Percentiles rank a stretch among this genome's conserved stretches.
Evolutionary conservation across 2,888 invertebrate genomes (phyloP).

Genomic region (Melangyna quadrimaculata): DNA sequence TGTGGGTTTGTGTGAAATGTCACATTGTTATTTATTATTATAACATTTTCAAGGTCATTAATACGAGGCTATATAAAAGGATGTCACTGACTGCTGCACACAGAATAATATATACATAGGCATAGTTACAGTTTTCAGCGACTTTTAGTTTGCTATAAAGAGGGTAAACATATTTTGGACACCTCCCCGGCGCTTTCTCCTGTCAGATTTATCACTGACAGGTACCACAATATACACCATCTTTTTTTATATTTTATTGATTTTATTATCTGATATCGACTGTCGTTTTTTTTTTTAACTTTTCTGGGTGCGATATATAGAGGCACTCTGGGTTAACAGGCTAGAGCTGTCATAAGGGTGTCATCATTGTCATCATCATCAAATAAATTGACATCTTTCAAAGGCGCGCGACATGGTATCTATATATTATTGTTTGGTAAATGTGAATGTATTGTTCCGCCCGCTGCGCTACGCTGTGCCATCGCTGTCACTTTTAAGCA

Average conservation of each 20-base stretch:
- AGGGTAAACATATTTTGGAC: conserved; percentile 19
- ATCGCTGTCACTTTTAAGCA: not conserved
- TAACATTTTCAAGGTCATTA: conserved; percentile 71
- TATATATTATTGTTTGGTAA: conserved; percentile 48
- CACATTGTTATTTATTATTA: conserved; percentile 72
- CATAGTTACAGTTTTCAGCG: conserved; percentile 16
- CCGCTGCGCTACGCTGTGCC: not conserved
- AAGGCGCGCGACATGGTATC: conserved; percentile 44
- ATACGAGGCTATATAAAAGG: conserved; percentile 61
- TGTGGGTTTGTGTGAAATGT: conserved; percentile 54
- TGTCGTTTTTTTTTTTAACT: not conserved
- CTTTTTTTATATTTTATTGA: conserved; percentile 47
- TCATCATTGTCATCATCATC: conserved; percentile 66
- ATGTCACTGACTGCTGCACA: conserved; percentile 59
- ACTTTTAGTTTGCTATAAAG: conserved; percentile 19
- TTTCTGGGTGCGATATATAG: conserved; percentile 6
- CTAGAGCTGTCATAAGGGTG: conserved; percentile 66
- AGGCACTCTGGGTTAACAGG: conserved; percentile 54
- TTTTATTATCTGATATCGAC: conserved; percentile 46
- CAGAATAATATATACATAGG: not conserved
- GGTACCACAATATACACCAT: conserved; percentile 28
- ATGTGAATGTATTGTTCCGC: not conserved
- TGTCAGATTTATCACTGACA: conserved; percentile 68
- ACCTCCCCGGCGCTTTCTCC: conserved; percentile 41
- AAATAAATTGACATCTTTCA: conserved; percentile 71